These are phyloP conservation scores for Phyllotis vaccarum DNA, from an alignment of 2,797 vertebrate species.

Conservation along the genomic window DNA sequence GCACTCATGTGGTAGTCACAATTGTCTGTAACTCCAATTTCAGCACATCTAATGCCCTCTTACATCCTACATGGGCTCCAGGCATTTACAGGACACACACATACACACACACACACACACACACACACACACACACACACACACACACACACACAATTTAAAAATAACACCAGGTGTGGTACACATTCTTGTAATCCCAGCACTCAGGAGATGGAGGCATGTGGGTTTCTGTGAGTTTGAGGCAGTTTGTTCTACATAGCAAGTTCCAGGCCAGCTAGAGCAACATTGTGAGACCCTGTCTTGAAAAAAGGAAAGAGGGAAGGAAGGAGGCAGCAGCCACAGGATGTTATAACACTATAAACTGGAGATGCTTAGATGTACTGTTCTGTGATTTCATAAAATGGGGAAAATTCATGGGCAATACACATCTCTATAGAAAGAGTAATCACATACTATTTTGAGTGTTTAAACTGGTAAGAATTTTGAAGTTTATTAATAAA, in stretches of 20 bases:
- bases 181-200: not conserved
- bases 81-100: not conserved
- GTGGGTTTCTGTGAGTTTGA: not conserved
- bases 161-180: not conserved
- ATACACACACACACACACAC: not conserved
- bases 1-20: not conserved
- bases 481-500: conserved; percentile 15
- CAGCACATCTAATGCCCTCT: not conserved
- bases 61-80: not conserved
- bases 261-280: not conserved
- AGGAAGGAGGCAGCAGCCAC: no score
- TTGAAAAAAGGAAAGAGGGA: not conserved
- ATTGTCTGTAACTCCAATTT: not conserved
- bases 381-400: conserved; percentile 5
- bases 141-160: not conserved
- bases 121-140: not conserved
- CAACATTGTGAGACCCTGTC: not conserved
- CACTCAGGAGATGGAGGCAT: not conserved
- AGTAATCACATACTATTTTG: not conserved
- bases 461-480: conserved; percentile 29
- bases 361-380: not conserved
- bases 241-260: not conserved
- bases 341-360: not conserved
- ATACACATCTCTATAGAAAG: not conserved
- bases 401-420: not conserved